A percentile compares a stretch with the other conserved stretches of the same genome.
phyloP scores from a whole-genome alignment of 2,888 invertebrate genomes.

The Caenorhabditis becei region DNA sequence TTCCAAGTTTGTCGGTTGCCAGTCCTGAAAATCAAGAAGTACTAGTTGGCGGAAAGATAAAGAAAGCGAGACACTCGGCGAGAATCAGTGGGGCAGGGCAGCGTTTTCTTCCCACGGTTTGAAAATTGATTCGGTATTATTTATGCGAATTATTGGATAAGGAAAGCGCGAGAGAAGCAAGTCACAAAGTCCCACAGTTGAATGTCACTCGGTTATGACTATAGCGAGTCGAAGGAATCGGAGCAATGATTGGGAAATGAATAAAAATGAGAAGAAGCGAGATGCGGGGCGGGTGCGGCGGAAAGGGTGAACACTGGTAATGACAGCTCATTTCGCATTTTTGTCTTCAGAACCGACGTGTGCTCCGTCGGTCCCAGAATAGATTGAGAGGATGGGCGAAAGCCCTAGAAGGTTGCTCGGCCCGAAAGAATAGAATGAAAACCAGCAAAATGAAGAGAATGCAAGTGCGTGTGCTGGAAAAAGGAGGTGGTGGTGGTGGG shows the following conservation, averaged over 20 bases:
- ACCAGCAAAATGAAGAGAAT: background rate
- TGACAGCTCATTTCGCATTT: conserved; percentile 62
- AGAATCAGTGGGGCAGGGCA: conserved; percentile 21
- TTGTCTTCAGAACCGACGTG: conserved; percentile 43
- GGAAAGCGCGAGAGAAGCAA: conserved; percentile 11
- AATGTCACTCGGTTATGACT: conserved; percentile 47
- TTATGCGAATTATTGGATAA: conserved; percentile 43
- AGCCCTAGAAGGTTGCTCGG: background rate
- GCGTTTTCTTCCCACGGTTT: conserved; percentile 56
- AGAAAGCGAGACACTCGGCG: conserved; percentile 36
- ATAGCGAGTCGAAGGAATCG: conserved; percentile 17
- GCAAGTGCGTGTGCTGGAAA: background rate
- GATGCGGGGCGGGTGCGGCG: conserved; percentile 1
- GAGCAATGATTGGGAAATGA: conserved; percentile 38
- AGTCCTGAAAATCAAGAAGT: conserved; percentile 31
- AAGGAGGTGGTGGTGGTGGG: conserved; percentile 35
- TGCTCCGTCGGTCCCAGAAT: conserved; percentile 24
- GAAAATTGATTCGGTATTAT: conserved; percentile 60
- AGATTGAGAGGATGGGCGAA: conserved; percentile 29
- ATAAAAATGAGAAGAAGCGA: conserved; percentile 10
- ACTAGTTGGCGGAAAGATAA: conserved; percentile 27
- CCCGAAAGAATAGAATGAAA: background rate
- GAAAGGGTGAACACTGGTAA: conserved; percentile 61
- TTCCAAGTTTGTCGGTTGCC: conserved; percentile 39
- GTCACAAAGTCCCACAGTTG: conserved; percentile 53